Conservation (phyloP, 2,113 vertebrate genomes). For the Atlantisia rogersi region DNA sequence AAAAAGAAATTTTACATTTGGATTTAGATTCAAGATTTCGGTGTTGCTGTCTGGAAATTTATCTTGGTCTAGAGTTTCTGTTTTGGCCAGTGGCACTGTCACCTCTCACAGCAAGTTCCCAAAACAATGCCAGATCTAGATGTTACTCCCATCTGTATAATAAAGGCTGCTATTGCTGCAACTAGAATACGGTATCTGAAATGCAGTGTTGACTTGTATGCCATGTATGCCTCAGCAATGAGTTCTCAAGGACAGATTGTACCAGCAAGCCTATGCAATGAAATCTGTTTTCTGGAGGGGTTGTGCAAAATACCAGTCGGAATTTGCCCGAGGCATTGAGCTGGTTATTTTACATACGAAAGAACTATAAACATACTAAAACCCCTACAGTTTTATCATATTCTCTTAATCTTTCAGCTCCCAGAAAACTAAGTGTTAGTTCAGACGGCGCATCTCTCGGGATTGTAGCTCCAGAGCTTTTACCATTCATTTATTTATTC, state of each 20-base stretch:
- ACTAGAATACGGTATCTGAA: background rate
- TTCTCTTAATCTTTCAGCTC: background rate
- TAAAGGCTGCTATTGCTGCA: background rate
- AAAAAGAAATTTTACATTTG: background rate
- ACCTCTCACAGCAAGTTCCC: background rate
- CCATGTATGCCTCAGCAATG: background rate
- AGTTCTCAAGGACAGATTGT: background rate
- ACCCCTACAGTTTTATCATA: background rate
- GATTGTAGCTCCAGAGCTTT: background rate
- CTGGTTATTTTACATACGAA: background rate
- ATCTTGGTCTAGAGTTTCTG: background rate
- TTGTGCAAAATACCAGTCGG: background rate
- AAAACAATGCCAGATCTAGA: background rate
- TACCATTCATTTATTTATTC: slow-evolving; percentile 27
- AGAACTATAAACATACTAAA: background rate
- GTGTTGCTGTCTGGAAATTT: background rate
- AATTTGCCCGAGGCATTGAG: background rate
- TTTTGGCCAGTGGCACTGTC: background rate
- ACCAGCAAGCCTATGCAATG: background rate
- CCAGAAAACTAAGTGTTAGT: background rate
- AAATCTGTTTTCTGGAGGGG: background rate
- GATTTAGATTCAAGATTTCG: background rate
- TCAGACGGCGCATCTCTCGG: background rate
- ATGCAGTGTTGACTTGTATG: background rate
- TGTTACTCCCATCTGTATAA: background rate